Evolutionary conservation across 1,140 invertebrate genomes (phyloP).

Genomic region (Drosophila kepulauana): DNA sequence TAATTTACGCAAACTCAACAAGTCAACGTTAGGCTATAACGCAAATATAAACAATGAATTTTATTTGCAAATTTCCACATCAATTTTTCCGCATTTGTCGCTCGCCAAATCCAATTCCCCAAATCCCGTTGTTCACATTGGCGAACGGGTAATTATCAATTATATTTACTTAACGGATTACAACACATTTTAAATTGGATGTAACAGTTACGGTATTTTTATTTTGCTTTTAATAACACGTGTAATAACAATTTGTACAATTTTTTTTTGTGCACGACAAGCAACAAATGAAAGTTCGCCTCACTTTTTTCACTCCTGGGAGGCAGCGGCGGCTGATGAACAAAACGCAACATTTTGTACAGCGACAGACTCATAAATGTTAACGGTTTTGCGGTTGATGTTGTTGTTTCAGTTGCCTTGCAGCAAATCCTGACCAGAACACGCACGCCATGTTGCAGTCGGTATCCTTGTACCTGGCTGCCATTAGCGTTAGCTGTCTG

Average conservation of each 20-base stretch:
- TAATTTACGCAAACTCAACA: not conserved
- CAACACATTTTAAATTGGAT: constrained; percentile 14
- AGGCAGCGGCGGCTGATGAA: constrained; percentile 28
- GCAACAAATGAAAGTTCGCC: constrained; percentile 18
- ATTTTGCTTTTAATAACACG: constrained; percentile 56
- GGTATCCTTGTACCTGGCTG: constrained; percentile 44
- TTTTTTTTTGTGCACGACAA: constrained; percentile 45
- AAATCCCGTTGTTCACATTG: not conserved
- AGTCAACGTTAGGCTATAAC: not conserved
- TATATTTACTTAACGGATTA: constrained; percentile 26
- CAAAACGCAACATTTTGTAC: constrained; percentile 63
- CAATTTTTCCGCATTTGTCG: not conserved
- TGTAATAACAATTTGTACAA: constrained; percentile 56
- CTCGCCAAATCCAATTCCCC: not conserved
- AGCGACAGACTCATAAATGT: constrained; percentile 52
- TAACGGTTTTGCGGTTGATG: constrained; percentile 43
- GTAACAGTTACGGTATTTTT: constrained; percentile 1
- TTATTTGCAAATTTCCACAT: not conserved
- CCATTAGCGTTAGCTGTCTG: constrained; percentile 27
- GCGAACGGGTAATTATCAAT: constrained; percentile 34
- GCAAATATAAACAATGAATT: not conserved
- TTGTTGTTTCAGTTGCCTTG: constrained; percentile 26
- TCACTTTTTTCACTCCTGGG: not conserved
- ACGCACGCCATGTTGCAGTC: constrained; percentile 45
- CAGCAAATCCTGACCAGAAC: constrained; percentile 46